Evolutionary conservation across 1,140 invertebrate genomes (phyloP).

Genomic region (Reticulitermes speratus): DNA sequence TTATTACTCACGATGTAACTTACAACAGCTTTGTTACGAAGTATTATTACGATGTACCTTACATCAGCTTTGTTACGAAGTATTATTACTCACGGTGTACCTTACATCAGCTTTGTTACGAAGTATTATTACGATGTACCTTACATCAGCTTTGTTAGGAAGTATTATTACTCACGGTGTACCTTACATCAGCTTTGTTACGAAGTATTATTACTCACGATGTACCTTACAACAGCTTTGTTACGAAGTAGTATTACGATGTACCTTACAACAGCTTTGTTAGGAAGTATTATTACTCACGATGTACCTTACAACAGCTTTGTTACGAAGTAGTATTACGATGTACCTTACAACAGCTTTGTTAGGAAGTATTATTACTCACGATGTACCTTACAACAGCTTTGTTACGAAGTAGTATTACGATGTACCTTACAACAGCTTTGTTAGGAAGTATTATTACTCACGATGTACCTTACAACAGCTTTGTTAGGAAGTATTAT

Average conservation of each 20-base stretch:
- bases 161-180: background rate
- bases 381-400: too few relatives aligned
- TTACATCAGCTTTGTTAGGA: background rate
- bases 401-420: background rate
- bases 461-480: too few relatives aligned
- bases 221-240: background rate
- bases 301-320: too few relatives aligned
- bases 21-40: background rate
- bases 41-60: background rate
- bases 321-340: background rate
- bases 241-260: too few relatives aligned
- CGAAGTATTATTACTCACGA: too few relatives aligned
- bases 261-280: background rate
- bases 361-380: too few relatives aligned
- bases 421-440: too few relatives aligned
- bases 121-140: background rate
- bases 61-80: background rate
- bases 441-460: background rate
- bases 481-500: background rate
- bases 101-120: background rate
- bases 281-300: too few relatives aligned
- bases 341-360: background rate
- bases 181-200: background rate
- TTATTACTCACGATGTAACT: too few relatives aligned
- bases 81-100: background rate